phyloP scores from a whole-genome alignment of 2,888 invertebrate species.

The Toxonevra muliebris region DNA sequence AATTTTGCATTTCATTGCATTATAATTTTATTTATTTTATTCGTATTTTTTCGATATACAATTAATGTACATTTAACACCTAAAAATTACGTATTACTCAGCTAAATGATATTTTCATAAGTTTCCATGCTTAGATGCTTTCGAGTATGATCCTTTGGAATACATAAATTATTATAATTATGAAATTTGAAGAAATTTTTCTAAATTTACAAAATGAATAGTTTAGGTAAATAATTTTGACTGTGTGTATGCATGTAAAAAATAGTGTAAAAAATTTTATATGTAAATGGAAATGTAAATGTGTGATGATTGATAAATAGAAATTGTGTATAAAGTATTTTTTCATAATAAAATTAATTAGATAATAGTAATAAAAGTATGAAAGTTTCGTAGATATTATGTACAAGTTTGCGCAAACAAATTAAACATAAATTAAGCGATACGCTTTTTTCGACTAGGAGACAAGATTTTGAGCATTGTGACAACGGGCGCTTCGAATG shows the following conservation, averaged over 20 bases:
- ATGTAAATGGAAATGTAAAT: conserved; percentile 4
- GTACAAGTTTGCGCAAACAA: conserved; percentile 33
- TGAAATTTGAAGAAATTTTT: conserved; percentile 9
- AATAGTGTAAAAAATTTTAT: background rate
- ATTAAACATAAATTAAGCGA: conserved; percentile 48
- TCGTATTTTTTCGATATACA: too few relatives aligned
- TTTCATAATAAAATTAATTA: background rate
- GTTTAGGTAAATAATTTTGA: background rate
- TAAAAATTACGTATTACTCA: too few relatives aligned
- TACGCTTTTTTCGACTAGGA: conserved; percentile 67
- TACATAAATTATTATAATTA: conserved; percentile 21
- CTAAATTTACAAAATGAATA: conserved; percentile 12
- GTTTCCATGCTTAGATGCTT: background rate
- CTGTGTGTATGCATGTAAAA: background rate
- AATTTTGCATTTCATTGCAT: too few relatives aligned
- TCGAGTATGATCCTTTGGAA: conserved; percentile 24
- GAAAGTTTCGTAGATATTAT: conserved; percentile 24
- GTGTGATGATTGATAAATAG: conserved; percentile 5
- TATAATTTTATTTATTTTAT: too few relatives aligned
- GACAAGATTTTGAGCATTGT: conserved; percentile 80
- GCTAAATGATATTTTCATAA: background rate
- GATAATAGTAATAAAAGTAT: background rate
- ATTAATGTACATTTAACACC: too few relatives aligned
- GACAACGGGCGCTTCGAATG: conserved; percentile 86
- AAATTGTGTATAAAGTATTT: background rate